A percentile compares a stretch with the other conserved stretches of the same genome.
phyloP scores from a whole-genome alignment of 1,140 invertebrate species.

The Papilio glaucus region DNA sequence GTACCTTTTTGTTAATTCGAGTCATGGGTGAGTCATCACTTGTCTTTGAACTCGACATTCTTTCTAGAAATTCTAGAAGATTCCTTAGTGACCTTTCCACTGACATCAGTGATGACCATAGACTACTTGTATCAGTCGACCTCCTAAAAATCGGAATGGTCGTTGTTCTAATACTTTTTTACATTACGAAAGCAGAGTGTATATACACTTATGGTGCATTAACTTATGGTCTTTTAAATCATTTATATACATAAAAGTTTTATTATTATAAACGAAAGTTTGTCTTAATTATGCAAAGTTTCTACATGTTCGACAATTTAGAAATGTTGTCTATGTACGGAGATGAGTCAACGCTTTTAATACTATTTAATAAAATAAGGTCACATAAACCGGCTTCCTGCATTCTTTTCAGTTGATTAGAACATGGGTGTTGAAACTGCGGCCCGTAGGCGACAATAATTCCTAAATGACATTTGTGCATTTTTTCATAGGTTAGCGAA shows the following conservation, averaged over 20 bases:
- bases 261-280: neutral
- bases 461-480: neutral
- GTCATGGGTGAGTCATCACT: neutral
- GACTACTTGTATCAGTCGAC: too few species aligned
- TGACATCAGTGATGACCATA: neutral
- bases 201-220: too few species aligned
- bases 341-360: constrained; percentile 3
- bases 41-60: neutral
- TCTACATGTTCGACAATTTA: too few species aligned
- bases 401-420: constrained; percentile 13
- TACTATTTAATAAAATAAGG: constrained; percentile 25
- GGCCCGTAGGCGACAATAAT: neutral
- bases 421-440: neutral
- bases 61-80: neutral
- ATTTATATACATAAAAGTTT: too few species aligned
- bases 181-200: too few species aligned
- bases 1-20: neutral
- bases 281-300: too few species aligned
- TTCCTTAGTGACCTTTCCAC: neutral
- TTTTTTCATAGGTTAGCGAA: too few species aligned
- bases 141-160: too few species aligned
- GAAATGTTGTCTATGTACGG: neutral
- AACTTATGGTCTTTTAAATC: too few species aligned
- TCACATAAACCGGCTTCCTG: constrained; percentile 10
- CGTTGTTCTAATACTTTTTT: neutral